A percentile compares a stretch with the other conserved stretches of the same genome.
These are phyloP conservation scores for Crotalus tigris DNA, from an alignment of 2,113 vertebrate genomes.

Conservation along the genomic window DNA sequence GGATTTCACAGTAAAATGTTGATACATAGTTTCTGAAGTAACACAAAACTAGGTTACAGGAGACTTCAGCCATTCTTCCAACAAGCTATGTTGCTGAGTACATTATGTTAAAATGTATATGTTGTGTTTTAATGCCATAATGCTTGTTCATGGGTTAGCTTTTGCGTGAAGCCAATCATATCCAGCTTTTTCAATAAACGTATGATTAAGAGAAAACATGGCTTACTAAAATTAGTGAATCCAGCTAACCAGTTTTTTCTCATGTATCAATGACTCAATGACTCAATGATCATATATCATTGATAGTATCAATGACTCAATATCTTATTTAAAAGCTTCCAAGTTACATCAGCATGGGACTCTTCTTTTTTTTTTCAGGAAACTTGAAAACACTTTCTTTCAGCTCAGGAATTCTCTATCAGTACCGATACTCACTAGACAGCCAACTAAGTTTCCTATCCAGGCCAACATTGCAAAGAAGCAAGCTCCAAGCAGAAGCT, in stretches of 20 bases:
- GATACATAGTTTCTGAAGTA: neutral
- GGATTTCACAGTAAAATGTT: neutral
- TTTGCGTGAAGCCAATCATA: neutral
- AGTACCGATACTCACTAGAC: constrained; percentile 53
- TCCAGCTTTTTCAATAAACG: neutral
- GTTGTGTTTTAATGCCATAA: neutral
- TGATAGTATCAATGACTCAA: neutral
- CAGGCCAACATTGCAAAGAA: rapidly evolving
- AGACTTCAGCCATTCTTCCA: neutral
- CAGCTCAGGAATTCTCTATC: constrained; percentile 49
- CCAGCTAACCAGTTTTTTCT: neutral
- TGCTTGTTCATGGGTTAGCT: neutral
- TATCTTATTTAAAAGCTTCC: neutral
- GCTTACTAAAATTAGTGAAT: neutral
- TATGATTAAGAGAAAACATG: neutral
- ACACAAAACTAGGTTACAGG: neutral
- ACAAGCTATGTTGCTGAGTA: neutral
- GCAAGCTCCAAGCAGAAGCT: constrained; percentile 30
- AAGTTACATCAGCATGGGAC: rapidly evolving
- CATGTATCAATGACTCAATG: neutral
- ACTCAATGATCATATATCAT: neutral
- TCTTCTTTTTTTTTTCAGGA: constrained; percentile 30
- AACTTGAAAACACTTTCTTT: constrained; percentile 40
- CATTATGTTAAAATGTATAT: neutral
- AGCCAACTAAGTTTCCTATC: constrained; percentile 20